A percentile compares a stretch with the other conserved stretches of the same genome.
phyloP scores from a whole-genome alignment of 2,797 vertebrate genomes.

The Molothrus aeneus region DNA sequence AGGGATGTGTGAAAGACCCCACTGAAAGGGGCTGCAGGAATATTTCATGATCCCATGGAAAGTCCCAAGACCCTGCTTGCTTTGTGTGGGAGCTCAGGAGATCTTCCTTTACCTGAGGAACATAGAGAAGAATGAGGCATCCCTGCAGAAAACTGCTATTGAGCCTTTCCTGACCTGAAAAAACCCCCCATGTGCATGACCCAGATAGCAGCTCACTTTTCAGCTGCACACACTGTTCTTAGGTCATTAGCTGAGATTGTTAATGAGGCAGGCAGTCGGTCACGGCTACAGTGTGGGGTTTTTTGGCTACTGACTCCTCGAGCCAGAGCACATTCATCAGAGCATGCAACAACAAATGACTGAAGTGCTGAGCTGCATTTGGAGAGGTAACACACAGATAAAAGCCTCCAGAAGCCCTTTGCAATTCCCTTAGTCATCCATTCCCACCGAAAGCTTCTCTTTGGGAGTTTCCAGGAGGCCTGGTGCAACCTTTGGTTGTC shows the following conservation, averaged over 20 bases:
- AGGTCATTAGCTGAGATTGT: background rate
- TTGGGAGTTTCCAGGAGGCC: constrained; percentile 41
- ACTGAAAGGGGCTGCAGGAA: background rate
- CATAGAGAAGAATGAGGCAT: background rate
- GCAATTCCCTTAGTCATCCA: constrained; percentile 62
- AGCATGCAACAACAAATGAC: background rate
- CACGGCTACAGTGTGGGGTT: rapidly evolving
- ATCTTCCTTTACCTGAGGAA: background rate
- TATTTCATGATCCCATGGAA: background rate
- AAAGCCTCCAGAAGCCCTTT: constrained; percentile 29
- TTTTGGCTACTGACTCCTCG: background rate
- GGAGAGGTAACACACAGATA: constrained; percentile 17
- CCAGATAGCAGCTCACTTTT: background rate
- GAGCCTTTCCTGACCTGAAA: background rate
- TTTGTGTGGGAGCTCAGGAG: background rate
- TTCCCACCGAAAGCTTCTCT: constrained; percentile 36
- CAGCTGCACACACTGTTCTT: background rate
- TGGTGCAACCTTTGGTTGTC: background rate
- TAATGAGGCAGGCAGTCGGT: background rate
- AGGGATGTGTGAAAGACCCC: background rate
- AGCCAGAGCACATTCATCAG: background rate
- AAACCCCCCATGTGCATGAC: background rate
- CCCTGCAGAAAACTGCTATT: background rate
- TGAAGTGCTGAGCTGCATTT: constrained; percentile 19
- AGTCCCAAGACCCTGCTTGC: background rate